phyloP scores from a whole-genome alignment of 2,113 vertebrate genomes.

The Protobothrops mucrosquamatus region DNA sequence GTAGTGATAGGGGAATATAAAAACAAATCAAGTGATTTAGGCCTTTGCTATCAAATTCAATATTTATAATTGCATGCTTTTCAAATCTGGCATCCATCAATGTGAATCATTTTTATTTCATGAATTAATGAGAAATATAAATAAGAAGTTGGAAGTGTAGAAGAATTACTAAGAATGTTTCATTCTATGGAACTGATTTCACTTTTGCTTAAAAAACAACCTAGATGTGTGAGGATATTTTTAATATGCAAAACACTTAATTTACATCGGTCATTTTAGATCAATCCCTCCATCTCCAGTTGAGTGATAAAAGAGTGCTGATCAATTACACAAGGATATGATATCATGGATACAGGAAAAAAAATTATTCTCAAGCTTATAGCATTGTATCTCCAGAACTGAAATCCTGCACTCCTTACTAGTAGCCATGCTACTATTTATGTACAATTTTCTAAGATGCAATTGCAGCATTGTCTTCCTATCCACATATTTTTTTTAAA shows the following conservation, averaged over 20 bases:
- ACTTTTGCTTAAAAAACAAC: background rate
- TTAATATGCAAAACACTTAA: background rate
- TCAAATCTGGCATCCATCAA: background rate
- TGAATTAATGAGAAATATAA: background rate
- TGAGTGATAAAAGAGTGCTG: background rate
- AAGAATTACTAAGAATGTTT: background rate
- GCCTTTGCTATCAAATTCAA: background rate
- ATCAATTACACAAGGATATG: background rate
- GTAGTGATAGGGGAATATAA: background rate
- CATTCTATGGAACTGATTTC: background rate
- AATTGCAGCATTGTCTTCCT: background rate
- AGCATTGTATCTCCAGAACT: background rate
- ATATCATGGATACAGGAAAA: background rate
- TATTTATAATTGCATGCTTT: background rate
- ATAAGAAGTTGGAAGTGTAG: background rate
- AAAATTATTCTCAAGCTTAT: background rate
- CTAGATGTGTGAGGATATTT: background rate
- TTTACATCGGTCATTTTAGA: background rate
- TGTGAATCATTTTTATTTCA: background rate
- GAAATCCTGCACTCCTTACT: no score
- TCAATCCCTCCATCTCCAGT: background rate
- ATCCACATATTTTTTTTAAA: background rate
- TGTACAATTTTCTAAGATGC: background rate
- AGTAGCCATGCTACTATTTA: no score
- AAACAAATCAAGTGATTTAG: background rate